A percentile compares a stretch with the other conserved stretches of the same genome.
Conservation (phyloP, 2,113 vertebrate species). For the Mionectes macconnelli region DNA sequence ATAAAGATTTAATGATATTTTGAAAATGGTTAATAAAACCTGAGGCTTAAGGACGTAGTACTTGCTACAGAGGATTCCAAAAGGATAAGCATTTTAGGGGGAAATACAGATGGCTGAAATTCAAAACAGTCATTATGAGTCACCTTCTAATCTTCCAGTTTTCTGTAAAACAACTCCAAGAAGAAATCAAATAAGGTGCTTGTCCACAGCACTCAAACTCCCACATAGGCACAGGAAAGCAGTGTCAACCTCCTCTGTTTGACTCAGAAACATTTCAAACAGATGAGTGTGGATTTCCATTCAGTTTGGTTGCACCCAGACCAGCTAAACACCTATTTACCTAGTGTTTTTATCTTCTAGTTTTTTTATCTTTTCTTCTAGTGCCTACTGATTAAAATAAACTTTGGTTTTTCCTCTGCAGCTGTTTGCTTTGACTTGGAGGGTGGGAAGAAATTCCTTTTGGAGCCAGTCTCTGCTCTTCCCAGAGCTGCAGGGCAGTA, state of each 20-base stretch:
- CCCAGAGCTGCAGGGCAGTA: not conserved
- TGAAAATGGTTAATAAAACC: not conserved
- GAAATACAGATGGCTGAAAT: not conserved
- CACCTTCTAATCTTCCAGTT: not conserved
- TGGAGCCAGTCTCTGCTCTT: not conserved
- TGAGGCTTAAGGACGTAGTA: not conserved
- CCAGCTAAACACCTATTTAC: not conserved
- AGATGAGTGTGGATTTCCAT: not conserved
- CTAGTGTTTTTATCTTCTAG: not conserved
- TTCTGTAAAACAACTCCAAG: not conserved
- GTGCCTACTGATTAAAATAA: not conserved
- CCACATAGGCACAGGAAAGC: not conserved
- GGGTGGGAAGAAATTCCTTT: not conserved
- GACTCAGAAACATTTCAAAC: not conserved
- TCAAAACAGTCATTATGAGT: not conserved
- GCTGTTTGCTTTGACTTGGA: not conserved
- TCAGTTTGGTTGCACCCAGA: not conserved
- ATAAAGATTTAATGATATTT: not conserved
- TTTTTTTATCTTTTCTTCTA: not conserved
- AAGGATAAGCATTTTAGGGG: not conserved
- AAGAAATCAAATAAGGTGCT: not conserved
- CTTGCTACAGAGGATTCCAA: not conserved
- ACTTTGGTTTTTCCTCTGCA: not conserved
- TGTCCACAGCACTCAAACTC: not conserved
- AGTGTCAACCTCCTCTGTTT: not conserved